Base-by-base conservation (phyloP, 2,797 vertebrate species). In the Paedocypris micromegethes region DNA sequence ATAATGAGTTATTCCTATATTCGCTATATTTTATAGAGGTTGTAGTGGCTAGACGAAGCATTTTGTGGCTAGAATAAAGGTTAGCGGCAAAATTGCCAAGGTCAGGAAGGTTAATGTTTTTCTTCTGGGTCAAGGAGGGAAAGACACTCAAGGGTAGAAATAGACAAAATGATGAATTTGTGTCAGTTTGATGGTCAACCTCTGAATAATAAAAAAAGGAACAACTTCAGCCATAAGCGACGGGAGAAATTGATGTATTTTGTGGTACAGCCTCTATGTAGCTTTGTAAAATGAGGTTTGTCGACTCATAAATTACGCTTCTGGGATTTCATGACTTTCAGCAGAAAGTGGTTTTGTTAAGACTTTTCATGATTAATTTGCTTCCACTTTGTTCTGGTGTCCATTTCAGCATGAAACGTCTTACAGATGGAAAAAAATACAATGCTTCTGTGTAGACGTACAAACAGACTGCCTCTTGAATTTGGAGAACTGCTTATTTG, bases 351-450 rank as follows among this genome's bases (percentile, higher is more conserved):
- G 23, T 23, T 23, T 62, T 55, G 63, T 49, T 43, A 67, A 67
- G 55, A 3, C 9, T 66, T 64, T 69, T 60, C 57, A 3, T 6
- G 42, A 23, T 50, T 67, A 67, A 73, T 73, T 67, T 50, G 9
- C 58, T 23, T 55, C 9, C 45, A 5, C 62, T 78, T 71, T 64
- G 44, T 72, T 70, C 52, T 55, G 56, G 43, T 47, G 55, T 73
- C 75, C 58, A 75, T 75, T 70, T 70, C 42, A 59, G 49, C 51
- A 59, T 75, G 66, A 75, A 75, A 77, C 70, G 66, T 67, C 62
- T 72, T 51, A 60, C 76, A 75, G 70, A 77, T 77, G 70, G 58
- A 38, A 9, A 60, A 38, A 58, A 23, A 23, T 23, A 70, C 66
- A 67, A 52, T 64, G 55, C 49, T 59, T 66, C 72, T 63, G 63